phyloP scores from a whole-genome alignment of 2,113 vertebrate genomes.

The Ctenodactylus gundi region DNA sequence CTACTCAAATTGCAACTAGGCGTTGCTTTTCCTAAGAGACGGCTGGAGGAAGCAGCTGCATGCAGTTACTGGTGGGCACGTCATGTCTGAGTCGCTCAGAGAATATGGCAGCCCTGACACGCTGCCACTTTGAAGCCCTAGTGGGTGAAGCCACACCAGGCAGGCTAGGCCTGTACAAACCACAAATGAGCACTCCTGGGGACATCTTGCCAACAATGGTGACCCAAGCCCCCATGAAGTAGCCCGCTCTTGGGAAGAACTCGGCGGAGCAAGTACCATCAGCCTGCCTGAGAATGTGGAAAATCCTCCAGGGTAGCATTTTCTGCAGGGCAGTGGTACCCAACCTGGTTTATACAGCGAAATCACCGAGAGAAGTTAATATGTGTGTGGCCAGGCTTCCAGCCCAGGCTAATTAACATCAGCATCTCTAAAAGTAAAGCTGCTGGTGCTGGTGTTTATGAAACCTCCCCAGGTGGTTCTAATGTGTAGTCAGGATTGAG shows the following conservation, averaged over 20 bases:
- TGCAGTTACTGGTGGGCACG: accelerated
- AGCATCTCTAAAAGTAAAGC: neutral
- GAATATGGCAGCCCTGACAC: neutral
- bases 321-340: neutral
- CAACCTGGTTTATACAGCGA: neutral
- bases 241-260: neutral
- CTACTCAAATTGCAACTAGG: neutral
- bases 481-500: neutral
- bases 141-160: neutral
- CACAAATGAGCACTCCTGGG: neutral
- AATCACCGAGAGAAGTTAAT: neutral
- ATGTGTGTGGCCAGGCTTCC: neutral
- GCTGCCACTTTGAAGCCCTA: neutral
- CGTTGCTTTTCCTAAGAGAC: neutral
- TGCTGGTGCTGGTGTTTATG: neutral
- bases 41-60: neutral
- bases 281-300: neutral
- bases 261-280: neutral
- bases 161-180: neutral
- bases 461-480: neutral
- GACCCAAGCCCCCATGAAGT: neutral
- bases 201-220: neutral
- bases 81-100: neutral
- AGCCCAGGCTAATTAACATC: neutral
- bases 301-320: neutral